A percentile compares a stretch with the other conserved stretches of the same genome.
These are phyloP conservation scores for Schizaphis graminum DNA, from an alignment of 2,888 invertebrate species.

Conservation along the genomic window DNA sequence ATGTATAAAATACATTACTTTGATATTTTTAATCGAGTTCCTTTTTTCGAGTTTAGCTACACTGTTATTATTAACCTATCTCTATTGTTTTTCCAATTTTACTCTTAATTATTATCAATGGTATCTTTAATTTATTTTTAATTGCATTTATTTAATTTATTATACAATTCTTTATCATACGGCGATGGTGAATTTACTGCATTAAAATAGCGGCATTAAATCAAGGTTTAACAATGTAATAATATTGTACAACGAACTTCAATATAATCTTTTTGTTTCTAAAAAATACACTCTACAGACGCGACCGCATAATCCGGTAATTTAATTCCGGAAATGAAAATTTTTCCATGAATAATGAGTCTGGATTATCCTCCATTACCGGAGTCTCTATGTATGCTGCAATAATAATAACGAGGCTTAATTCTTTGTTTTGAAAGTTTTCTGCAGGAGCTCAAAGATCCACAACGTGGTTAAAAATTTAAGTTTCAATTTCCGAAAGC, in stretches of 20 bases:
- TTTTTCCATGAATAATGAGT: conserved; percentile 63
- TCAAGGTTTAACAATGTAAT: conserved; percentile 51
- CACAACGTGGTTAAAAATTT: conserved; percentile 67
- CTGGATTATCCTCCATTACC: conserved; percentile 63
- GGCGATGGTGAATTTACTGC: conserved; percentile 5
- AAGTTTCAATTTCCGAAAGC: conserved; percentile 68
- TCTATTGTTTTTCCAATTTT: not conserved
- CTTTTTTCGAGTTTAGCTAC: not conserved
- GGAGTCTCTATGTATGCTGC: conserved; percentile 27
- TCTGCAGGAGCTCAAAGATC: conserved; percentile 35
- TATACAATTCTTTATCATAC: not conserved
- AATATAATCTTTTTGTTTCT: conserved; percentile 45
- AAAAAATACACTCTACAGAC: conserved; percentile 24
- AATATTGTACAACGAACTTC: conserved; percentile 28
- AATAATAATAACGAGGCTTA: conserved; percentile 58
- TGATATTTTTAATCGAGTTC: not conserved
- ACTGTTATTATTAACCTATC: not conserved
- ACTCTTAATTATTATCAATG: not conserved
- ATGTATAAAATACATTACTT: not conserved
- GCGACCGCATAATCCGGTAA: conserved; percentile 43
- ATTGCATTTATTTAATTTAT: conserved; percentile 31
- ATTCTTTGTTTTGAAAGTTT: conserved; percentile 55
- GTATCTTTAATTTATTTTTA: conserved; percentile 22
- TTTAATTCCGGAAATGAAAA: conserved; percentile 66
- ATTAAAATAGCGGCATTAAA: conserved; percentile 40